These are phyloP conservation scores for Entelurus aequoreus DNA, from an alignment of 2,113 vertebrate species.

Conservation along the genomic window DNA sequence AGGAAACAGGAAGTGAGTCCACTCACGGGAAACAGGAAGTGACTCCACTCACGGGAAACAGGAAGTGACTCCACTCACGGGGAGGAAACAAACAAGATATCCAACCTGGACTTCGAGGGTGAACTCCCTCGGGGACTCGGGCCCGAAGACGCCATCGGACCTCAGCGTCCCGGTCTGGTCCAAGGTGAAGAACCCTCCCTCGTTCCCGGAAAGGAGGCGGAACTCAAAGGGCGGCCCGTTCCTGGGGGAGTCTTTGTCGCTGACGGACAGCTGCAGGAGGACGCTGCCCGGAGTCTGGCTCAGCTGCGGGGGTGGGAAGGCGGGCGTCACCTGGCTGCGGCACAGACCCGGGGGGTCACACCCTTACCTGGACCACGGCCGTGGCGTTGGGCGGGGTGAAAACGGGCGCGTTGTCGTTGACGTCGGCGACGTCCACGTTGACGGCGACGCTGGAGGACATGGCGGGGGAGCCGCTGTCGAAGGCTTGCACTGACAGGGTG, in stretches of 20 bases:
- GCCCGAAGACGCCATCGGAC: constrained; percentile 80
- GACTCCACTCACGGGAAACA: not conserved
- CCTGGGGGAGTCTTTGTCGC: constrained; percentile 87
- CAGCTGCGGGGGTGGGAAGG: constrained; percentile 66
- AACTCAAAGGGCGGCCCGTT: constrained; percentile 92
- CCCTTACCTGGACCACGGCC: constrained; percentile 82
- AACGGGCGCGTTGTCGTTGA: constrained; percentile 89
- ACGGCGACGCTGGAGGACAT: constrained; percentile 87
- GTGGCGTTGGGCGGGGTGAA: constrained; percentile 90
- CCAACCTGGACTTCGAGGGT: constrained; percentile 85
- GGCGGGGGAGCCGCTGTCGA: constrained; percentile 84
- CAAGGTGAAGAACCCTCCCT: constrained; percentile 80
- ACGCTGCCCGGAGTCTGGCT: constrained; percentile 86
- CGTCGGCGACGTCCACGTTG: constrained; percentile 90
- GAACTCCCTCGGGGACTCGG: constrained; percentile 79
- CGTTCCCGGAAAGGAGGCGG: constrained; percentile 84
- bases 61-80: not conserved
- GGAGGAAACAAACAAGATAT: not conserved
- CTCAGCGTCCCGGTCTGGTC: constrained; percentile 80
- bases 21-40: not conserved
- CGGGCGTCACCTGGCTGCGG: not conserved
- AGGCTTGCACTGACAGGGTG: constrained; percentile 85
- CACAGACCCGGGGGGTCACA: no score
- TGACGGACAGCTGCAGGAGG: constrained; percentile 85
- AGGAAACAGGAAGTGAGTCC: not conserved